phyloP scores from a whole-genome alignment of 2,797 vertebrate genomes.

The Pangasius mekongensis region DNA sequence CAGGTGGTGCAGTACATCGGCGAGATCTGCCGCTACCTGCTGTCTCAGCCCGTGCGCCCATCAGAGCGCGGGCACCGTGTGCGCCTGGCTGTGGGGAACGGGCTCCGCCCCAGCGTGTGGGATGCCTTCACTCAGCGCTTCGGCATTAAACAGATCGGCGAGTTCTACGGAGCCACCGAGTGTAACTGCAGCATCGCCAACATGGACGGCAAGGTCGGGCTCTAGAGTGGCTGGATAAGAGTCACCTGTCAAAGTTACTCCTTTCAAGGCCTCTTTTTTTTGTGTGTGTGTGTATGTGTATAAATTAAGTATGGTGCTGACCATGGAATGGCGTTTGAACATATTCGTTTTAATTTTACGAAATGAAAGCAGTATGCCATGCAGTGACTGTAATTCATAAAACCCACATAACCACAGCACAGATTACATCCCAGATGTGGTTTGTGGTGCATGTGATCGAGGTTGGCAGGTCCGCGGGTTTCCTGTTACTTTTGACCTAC shows the following conservation, averaged over 20 bases:
- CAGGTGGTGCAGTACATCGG: constrained; percentile 91
- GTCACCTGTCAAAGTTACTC: not conserved
- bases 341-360: not conserved
- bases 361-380: not conserved
- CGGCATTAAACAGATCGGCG: constrained; percentile 78
- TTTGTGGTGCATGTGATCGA: not conserved
- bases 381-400: not conserved
- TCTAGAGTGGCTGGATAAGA: not conserved
- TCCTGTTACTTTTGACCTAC: not conserved
- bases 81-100: constrained; percentile 85
- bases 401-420: too few relatives aligned
- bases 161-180: constrained; percentile 91
- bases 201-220: constrained; percentile 84
- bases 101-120: constrained; percentile 84
- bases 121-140: constrained; percentile 85
- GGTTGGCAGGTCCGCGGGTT: not conserved
- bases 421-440: not conserved
- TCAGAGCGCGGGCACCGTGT: constrained; percentile 77
- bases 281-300: too few relatives aligned
- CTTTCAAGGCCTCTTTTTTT: not conserved
- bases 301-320: not conserved
- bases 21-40: constrained; percentile 88
- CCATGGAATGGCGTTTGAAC: too few relatives aligned
- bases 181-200: constrained; percentile 94
- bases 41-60: constrained; percentile 77